Evolutionary conservation across 2,797 vertebrate species (phyloP).

Genomic region (Clarias platycephalus): DNA sequence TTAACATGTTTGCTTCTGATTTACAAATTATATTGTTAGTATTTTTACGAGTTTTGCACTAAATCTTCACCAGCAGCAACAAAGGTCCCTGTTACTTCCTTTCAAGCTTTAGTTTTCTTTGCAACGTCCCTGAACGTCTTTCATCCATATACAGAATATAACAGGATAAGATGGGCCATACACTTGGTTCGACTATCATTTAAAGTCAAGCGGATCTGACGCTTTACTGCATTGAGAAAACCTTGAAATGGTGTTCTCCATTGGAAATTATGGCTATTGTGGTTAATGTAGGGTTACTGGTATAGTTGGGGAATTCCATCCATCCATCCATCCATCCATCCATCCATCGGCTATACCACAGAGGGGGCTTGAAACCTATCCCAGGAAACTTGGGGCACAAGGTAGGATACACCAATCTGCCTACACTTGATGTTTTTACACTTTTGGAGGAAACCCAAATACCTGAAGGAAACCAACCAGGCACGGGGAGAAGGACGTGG

Average conservation of each 20-base stretch:
- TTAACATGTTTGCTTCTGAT: background rate
- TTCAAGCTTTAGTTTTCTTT: background rate
- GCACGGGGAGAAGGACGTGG: too few species aligned
- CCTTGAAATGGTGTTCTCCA: background rate
- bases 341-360: too few species aligned
- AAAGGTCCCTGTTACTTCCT: background rate
- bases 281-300: background rate
- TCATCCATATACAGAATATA: background rate
- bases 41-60: background rate
- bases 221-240: background rate
- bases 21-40: background rate
- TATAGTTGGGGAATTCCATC: too few species aligned
- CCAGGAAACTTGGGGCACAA: too few species aligned
- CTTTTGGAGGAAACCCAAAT: too few species aligned
- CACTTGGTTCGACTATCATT: background rate
- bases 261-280: background rate
- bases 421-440: too few species aligned
- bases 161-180: background rate
- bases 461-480: too few species aligned
- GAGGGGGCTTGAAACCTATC: too few species aligned
- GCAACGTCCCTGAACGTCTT: background rate
- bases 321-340: too few species aligned
- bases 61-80: background rate
- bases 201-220: background rate
- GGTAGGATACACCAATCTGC: too few species aligned